These are phyloP conservation scores for Dynastes tityus DNA, from an alignment of 2,888 invertebrate genomes.

Conservation along the genomic window DNA sequence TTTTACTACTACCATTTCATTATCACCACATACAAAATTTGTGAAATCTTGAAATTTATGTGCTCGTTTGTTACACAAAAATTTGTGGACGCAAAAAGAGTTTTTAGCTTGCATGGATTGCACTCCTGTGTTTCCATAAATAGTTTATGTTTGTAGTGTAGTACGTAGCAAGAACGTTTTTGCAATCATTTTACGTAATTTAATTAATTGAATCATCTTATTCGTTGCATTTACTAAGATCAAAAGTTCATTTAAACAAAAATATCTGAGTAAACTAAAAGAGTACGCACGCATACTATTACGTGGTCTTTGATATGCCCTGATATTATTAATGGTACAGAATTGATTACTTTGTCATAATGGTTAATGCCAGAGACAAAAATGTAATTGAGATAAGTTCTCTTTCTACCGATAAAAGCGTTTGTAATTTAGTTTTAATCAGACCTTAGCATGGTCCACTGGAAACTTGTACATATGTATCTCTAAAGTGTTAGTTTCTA, in stretches of 20 bases:
- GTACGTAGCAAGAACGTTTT: background rate
- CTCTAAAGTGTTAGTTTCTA: too few relatives aligned
- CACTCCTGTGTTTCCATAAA: too few relatives aligned
- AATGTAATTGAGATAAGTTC: slow-evolving; percentile 3
- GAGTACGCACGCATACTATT: background rate
- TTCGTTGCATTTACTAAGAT: background rate
- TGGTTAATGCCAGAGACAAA: background rate
- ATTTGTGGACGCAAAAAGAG: too few relatives aligned
- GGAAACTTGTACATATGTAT: too few relatives aligned
- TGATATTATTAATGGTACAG: background rate
- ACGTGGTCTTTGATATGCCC: background rate
- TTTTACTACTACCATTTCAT: too few relatives aligned
- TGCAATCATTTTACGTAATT: slow-evolving; percentile 12
- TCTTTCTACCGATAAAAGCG: background rate
- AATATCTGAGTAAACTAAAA: background rate
- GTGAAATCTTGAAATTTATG: too few relatives aligned
- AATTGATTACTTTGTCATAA: slow-evolving; percentile 11
- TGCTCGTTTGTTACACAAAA: too few relatives aligned
- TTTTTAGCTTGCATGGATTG: too few relatives aligned
- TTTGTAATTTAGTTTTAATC: slow-evolving; percentile 10
- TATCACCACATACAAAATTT: too few relatives aligned
- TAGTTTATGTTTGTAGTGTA: background rate
- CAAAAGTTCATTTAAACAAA: slow-evolving; percentile 23
- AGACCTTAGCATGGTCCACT: background rate
- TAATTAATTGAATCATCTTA: background rate